A percentile compares a stretch with the other conserved stretches of the same genome.
Conservation (phyloP, 2,797 vertebrate species). For the Meda fulgida region DNA sequence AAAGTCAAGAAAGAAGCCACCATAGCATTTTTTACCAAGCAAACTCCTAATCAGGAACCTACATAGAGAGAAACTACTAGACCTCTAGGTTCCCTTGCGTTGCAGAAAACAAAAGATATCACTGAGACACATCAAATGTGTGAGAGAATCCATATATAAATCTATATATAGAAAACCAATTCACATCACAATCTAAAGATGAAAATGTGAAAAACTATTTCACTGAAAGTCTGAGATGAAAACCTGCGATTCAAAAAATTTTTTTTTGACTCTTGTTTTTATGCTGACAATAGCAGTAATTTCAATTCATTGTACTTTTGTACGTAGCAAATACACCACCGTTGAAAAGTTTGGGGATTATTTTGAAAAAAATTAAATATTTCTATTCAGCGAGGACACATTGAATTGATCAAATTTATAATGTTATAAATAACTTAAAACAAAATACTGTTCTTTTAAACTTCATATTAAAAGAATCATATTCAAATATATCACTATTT, state of each 20-base stretch:
- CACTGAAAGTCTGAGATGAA: not conserved
- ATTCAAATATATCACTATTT: not conserved
- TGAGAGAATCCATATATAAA: not conserved
- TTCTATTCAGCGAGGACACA: not conserved
- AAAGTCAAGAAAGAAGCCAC: constrained; percentile 38
- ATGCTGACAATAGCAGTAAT: not conserved
- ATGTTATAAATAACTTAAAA: not conserved
- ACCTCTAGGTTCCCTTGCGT: constrained; percentile 85
- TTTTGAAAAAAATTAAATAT: not conserved
- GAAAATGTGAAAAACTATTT: constrained; percentile 21
- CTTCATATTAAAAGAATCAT: not conserved
- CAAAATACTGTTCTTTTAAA: not conserved
- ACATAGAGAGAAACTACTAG: constrained; percentile 47
- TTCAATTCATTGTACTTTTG: not conserved
- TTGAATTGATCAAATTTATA: not conserved
- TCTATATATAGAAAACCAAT: not conserved
- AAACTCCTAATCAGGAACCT: constrained; percentile 81
- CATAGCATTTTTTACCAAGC: not conserved
- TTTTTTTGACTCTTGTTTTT: not conserved
- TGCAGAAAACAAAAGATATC: constrained; percentile 78
- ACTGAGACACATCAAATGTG: constrained; percentile 56
- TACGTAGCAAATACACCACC: not conserved
- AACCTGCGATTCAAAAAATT: not conserved
- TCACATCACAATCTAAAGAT: constrained; percentile 3
- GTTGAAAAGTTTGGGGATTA: not conserved